These are phyloP conservation scores for Hypomesus transpacificus DNA, from an alignment of 2,113 vertebrate species.

Conservation along the genomic window DNA sequence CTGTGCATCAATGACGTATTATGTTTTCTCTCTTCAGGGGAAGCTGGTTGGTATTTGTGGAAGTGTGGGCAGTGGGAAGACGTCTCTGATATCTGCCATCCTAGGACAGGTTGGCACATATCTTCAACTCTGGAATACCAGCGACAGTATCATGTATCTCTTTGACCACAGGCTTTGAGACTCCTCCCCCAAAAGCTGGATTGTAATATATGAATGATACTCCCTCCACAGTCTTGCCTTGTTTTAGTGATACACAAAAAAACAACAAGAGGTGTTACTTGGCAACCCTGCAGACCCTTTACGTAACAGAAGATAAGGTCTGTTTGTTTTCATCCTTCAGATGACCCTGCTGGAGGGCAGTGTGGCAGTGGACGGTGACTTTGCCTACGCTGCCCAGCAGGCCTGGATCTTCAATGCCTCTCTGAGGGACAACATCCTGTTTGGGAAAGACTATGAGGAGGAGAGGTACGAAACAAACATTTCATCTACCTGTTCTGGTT, in stretches of 20 bases:
- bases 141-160: too few relatives aligned
- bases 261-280: background rate
- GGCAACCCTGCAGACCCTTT: background rate
- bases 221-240: too few relatives aligned
- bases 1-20: background rate
- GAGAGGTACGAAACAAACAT: conserved; percentile 76
- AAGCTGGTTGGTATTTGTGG: conserved; percentile 84
- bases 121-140: too few relatives aligned
- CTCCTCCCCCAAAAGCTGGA: too few relatives aligned
- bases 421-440: conserved; percentile 90
- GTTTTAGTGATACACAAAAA: too few relatives aligned
- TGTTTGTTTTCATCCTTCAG: background rate
- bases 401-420: conserved; percentile 92
- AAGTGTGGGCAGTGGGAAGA: conserved; percentile 91
- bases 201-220: too few relatives aligned
- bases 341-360: conserved; percentile 77
- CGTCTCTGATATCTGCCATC: conserved; percentile 86
- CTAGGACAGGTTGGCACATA: conserved; percentile 83
- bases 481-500: background rate
- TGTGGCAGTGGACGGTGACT: conserved; percentile 78
- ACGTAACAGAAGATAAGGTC: background rate
- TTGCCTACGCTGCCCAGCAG: conserved; percentile 90
- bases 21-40: conserved; percentile 2
- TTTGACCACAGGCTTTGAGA: too few relatives aligned
- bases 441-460: conserved; percentile 86